These are phyloP conservation scores for Lumbricus terrestris DNA, from an alignment of 2,888 invertebrate species.

Conservation along the genomic window DNA sequence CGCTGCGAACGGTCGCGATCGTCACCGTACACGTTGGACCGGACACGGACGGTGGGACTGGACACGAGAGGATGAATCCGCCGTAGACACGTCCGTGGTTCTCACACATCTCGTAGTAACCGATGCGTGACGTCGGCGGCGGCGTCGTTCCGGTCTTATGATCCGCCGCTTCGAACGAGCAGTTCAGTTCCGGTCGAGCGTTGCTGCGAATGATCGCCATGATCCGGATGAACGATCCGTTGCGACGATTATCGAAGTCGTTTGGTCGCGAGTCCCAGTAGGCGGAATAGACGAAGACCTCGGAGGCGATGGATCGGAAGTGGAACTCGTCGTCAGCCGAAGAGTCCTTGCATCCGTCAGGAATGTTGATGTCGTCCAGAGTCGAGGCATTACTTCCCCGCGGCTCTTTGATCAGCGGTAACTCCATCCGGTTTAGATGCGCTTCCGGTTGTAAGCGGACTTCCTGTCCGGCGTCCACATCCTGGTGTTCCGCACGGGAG, in stretches of 20 bases:
- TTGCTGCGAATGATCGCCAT: slow-evolving; percentile 30
- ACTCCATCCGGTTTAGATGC: not conserved
- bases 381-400: not conserved
- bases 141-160: not conserved
- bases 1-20: not conserved
- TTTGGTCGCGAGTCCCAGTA: slow-evolving; percentile 48
- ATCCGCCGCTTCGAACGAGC: slow-evolving; percentile 21
- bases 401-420: not conserved
- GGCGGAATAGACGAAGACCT: slow-evolving; percentile 47
- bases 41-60: slow-evolving; percentile 37
- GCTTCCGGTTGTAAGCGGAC: not conserved
- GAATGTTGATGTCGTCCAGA: slow-evolving; percentile 18
- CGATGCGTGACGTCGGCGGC: not conserved
- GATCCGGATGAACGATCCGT: slow-evolving; percentile 35
- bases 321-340: slow-evolving; percentile 11
- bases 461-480: not conserved
- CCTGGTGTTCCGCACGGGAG: not conserved
- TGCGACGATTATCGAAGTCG: slow-evolving; percentile 39
- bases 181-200: not conserved
- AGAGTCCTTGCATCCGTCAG: not conserved
- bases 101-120: slow-evolving; percentile 54
- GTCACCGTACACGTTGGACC: slow-evolving; percentile 22
- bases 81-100: slow-evolving; percentile 53
- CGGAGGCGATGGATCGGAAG: slow-evolving; percentile 39
- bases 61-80: slow-evolving; percentile 54